Percentiles rank a stretch among this genome's conserved stretches.
These are phyloP conservation scores for Festucalex cinctus DNA, from an alignment of 2,113 vertebrate genomes.

Conservation along the genomic window DNA sequence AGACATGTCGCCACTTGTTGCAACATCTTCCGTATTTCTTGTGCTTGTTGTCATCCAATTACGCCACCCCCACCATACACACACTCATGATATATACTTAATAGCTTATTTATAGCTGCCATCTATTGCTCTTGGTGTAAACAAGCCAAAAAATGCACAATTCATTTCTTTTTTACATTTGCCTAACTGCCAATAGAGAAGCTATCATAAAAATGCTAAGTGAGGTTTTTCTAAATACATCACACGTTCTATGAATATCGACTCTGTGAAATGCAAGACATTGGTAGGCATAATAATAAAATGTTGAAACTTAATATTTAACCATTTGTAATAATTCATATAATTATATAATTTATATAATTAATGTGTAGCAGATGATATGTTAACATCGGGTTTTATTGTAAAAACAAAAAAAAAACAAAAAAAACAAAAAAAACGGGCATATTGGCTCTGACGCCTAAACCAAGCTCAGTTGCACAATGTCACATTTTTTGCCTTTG, in stretches of 20 bases:
- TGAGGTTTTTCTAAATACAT: background rate
- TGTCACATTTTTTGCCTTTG: background rate
- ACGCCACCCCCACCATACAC: background rate
- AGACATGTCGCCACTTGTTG: slow-evolving; percentile 49
- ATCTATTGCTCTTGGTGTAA: background rate
- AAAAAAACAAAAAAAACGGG: background rate
- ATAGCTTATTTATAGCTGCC: background rate
- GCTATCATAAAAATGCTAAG: background rate
- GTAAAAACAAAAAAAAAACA: background rate
- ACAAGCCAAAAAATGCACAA: slow-evolving; percentile 2
- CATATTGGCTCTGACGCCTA: background rate
- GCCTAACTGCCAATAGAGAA: background rate
- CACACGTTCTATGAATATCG: background rate
- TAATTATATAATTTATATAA: no score
- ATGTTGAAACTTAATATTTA: no score
- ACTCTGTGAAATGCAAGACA: background rate
- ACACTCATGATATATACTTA: background rate
- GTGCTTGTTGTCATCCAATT: slow-evolving; percentile 19
- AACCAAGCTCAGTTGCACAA: background rate
- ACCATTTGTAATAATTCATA: no score
- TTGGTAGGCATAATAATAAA: no score
- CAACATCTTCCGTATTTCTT: slow-evolving; percentile 51
- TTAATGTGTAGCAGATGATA: no score
- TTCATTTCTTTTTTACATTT: background rate
- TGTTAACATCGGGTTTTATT: background rate